phyloP scores from a whole-genome alignment of 2,113 vertebrate genomes.

The Todiramphus saurophagus region DNA sequence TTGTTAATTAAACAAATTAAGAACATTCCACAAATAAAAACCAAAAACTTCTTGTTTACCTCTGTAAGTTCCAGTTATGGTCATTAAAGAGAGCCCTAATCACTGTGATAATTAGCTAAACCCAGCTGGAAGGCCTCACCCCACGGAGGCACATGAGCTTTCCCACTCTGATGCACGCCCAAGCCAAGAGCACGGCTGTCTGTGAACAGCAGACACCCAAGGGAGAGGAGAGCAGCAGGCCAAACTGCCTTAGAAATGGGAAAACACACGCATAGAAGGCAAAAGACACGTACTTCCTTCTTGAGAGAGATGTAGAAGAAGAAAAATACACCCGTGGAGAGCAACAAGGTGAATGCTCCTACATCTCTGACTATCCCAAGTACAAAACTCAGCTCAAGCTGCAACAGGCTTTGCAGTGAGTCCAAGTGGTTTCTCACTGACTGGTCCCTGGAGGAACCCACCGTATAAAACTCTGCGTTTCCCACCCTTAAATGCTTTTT shows the following conservation, averaged over 20 bases:
- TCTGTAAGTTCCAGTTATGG: background rate
- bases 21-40: background rate
- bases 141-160: background rate
- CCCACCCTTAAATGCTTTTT: accelerated
- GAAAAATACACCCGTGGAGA: background rate
- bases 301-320: background rate
- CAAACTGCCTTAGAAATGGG: background rate
- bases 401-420: background rate
- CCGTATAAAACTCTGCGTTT: accelerated
- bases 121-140: constrained; percentile 47
- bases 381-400: too few relatives aligned
- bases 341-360: background rate
- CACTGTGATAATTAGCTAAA: background rate
- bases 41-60: background rate
- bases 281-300: accelerated
- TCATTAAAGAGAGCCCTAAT: constrained; percentile 17
- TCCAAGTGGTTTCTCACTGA: background rate
- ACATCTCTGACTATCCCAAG: background rate
- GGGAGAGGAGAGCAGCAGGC: background rate
- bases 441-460: background rate
- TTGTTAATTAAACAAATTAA: background rate
- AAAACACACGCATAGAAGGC: accelerated
- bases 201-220: background rate
- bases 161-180: background rate
- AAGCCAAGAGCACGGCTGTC: background rate